Evolutionary conservation across 2,888 invertebrate species (phyloP).

Genomic region (Tetragonula carbonaria): DNA sequence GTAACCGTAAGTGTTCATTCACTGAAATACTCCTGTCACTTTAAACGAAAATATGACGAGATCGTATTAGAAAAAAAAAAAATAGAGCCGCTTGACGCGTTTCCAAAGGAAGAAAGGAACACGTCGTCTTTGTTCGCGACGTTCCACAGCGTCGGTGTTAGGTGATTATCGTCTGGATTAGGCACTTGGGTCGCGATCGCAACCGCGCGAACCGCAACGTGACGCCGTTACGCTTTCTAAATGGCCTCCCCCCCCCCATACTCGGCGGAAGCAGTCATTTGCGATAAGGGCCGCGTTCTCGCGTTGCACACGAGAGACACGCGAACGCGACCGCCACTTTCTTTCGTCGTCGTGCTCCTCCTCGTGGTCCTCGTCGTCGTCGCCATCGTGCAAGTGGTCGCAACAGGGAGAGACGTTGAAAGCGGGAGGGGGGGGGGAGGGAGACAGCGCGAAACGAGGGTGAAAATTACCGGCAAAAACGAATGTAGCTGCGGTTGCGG

Average conservation of each 20-base stretch:
- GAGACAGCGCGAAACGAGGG: constrained; percentile 24
- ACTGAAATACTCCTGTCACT: no score
- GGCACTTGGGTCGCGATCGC: constrained; percentile 71
- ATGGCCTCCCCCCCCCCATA: constrained; percentile 78
- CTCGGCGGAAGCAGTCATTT: constrained; percentile 82
- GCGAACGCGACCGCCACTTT: constrained; percentile 17
- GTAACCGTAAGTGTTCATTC: no score
- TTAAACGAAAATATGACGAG: background rate
- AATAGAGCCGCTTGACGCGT: background rate
- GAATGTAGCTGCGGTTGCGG: background rate
- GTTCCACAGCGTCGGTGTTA: constrained; percentile 7
- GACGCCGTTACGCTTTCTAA: constrained; percentile 79
- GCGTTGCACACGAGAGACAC: constrained; percentile 54
- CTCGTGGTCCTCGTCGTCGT: background rate
- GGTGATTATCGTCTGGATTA: constrained; percentile 71
- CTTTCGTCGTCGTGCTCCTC: constrained; percentile 9
- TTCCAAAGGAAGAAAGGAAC: constrained; percentile 12
- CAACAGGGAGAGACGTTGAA: background rate
- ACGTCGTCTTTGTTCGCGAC: constrained; percentile 31
- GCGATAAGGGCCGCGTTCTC: constrained; percentile 80
- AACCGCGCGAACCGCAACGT: constrained; percentile 70
- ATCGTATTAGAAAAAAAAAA: background rate
- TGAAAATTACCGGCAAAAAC: constrained; percentile 35
- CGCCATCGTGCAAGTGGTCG: background rate
- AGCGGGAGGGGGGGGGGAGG: constrained; percentile 20